Evolutionary conservation across 1,140 invertebrate species (phyloP).

Genomic region (Drosophila eugracilis): DNA sequence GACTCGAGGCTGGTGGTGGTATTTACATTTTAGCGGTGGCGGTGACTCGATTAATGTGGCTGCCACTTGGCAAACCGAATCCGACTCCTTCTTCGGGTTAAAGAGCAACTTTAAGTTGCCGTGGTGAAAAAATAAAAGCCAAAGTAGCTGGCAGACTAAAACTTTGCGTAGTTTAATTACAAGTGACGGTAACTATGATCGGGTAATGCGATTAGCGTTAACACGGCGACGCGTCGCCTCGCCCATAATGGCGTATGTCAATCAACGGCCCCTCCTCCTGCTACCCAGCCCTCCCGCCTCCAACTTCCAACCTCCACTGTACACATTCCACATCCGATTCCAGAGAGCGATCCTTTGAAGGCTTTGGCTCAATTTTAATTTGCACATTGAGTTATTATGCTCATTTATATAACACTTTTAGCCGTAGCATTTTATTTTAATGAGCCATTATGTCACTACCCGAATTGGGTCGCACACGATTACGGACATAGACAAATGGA

Average conservation of each 20-base stretch:
- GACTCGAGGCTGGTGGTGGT: constrained; percentile 25
- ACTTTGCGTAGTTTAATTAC: constrained; percentile 64
- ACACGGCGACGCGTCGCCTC: constrained; percentile 13
- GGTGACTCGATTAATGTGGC: constrained; percentile 56
- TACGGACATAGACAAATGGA: constrained; percentile 37
- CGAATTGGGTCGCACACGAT: constrained; percentile 36
- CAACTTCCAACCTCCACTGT: neutral
- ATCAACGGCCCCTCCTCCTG: constrained; percentile 16
- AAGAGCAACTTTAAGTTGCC: constrained; percentile 24
- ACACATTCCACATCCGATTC: constrained; percentile 1
- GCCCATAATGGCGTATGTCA: constrained; percentile 32
- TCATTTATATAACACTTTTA: constrained; percentile 68
- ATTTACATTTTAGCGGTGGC: constrained; percentile 45
- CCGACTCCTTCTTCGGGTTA: constrained; percentile 1
- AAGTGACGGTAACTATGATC: constrained; percentile 63
- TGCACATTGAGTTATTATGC: constrained; percentile 69
- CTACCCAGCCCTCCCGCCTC: too few relatives aligned
- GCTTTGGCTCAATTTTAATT: constrained; percentile 74
- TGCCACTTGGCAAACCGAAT: constrained; percentile 21
- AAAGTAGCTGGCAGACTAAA: constrained; percentile 19
- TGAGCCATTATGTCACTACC: constrained; percentile 72
- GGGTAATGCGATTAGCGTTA: constrained; percentile 70
- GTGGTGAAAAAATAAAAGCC: neutral
- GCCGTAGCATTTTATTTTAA: constrained; percentile 64
- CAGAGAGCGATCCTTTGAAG: constrained; percentile 24